Conservation (phyloP, 1,140 invertebrate genomes). For the Xylocopa sonorina region DNA sequence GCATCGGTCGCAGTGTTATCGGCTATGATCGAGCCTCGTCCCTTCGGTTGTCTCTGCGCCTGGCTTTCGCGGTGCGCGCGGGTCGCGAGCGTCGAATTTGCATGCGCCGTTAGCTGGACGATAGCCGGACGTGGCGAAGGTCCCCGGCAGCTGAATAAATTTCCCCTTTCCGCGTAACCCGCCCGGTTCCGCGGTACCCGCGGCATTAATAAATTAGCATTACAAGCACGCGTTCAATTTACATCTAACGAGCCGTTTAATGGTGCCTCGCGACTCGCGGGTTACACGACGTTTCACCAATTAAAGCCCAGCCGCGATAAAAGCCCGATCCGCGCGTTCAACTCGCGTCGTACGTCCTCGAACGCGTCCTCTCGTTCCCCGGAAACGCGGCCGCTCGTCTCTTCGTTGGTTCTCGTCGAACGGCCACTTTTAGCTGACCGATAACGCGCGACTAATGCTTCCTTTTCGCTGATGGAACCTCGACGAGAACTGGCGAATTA, state of each 20-base stretch:
- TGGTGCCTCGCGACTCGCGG: conserved; percentile 1
- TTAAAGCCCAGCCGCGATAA: conserved; percentile 17
- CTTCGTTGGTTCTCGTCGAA: background rate
- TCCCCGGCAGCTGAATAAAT: conserved; percentile 25
- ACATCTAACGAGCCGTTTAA: conserved; percentile 47
- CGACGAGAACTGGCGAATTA: conserved; percentile 1
- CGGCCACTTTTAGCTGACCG: background rate
- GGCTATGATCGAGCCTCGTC: background rate
- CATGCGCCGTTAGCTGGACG: background rate
- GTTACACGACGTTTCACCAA: conserved; percentile 31
- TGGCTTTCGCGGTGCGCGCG: background rate
- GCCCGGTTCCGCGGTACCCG: background rate
- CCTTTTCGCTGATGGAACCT: background rate
- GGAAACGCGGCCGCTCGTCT: too few relatives aligned
- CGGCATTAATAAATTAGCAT: conserved; percentile 48
- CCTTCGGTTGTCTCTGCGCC: background rate
- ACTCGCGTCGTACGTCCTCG: background rate
- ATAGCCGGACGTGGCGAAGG: background rate
- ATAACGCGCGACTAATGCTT: conserved; percentile 8
- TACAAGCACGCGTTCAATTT: conserved; percentile 41
- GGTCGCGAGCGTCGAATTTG: conserved; percentile 1
- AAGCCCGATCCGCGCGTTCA: background rate
- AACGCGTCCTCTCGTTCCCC: background rate
- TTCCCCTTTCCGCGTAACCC: conserved; percentile 10
- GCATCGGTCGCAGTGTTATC: background rate